Evolutionary conservation across 2,888 invertebrate genomes (phyloP).

Genomic region (Iselma pallidipennis): DNA sequence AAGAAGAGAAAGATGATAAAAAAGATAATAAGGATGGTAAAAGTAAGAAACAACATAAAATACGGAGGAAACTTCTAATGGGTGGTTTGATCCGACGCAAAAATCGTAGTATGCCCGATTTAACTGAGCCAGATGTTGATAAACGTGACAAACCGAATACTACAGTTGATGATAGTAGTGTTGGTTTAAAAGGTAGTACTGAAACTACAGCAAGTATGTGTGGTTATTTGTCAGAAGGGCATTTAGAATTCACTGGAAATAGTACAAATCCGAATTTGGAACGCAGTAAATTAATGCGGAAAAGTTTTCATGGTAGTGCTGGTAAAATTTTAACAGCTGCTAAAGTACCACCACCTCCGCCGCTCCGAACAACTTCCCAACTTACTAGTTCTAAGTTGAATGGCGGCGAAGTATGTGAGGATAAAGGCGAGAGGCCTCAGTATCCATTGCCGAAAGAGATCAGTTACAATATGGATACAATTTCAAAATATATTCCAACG

Average conservation of each 20-base stretch:
- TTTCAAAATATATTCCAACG: slow-evolving; percentile 28
- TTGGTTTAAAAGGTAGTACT: slow-evolving; percentile 65
- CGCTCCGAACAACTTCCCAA: slow-evolving; percentile 84
- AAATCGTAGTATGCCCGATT: slow-evolving; percentile 89
- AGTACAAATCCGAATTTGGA: slow-evolving; percentile 81
- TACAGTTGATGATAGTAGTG: slow-evolving; percentile 76
- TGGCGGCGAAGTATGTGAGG: slow-evolving; percentile 59
- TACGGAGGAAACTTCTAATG: slow-evolving; percentile 84
- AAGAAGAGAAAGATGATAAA: slow-evolving; percentile 65
- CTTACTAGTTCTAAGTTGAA: slow-evolving; percentile 71
- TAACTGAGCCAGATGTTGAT: slow-evolving; percentile 76
- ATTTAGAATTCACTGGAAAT: slow-evolving; percentile 72
- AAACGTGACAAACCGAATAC: slow-evolving; percentile 51
- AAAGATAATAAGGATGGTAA: slow-evolving; percentile 67
- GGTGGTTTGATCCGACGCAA: slow-evolving; percentile 86
- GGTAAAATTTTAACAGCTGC: slow-evolving; percentile 80
- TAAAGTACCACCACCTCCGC: slow-evolving; percentile 85
- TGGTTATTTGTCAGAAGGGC: slow-evolving; percentile 86
- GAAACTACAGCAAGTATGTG: slow-evolving; percentile 62
- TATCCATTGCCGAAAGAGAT: slow-evolving; percentile 54
- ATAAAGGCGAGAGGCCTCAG: slow-evolving; percentile 57
- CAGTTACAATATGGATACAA: slow-evolving; percentile 39
- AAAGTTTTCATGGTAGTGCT: slow-evolving; percentile 84
- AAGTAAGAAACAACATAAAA: slow-evolving; percentile 89
- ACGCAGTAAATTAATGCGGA: slow-evolving; percentile 84